Percentiles rank a stretch among this genome's conserved stretches.
phyloP scores from a whole-genome alignment of 1,140 invertebrate genomes.

The Conus betulinus region DNA sequence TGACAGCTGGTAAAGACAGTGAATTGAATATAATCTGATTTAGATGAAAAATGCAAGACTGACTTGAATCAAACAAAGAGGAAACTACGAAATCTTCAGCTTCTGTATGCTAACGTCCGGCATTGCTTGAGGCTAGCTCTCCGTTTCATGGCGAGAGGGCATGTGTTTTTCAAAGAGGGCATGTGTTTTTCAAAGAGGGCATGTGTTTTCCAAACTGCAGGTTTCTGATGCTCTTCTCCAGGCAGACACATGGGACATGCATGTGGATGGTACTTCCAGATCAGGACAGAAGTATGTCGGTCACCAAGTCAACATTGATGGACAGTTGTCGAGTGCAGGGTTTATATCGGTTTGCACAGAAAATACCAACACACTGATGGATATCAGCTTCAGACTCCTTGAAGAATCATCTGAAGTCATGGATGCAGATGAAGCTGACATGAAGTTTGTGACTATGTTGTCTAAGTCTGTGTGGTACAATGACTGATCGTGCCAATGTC shows the following conservation, averaged over 20 bases:
- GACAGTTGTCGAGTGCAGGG: not conserved
- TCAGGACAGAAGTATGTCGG: no score
- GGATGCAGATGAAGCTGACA: not conserved
- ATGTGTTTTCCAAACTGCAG: not conserved
- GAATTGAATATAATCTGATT: no score
- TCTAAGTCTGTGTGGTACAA: not conserved
- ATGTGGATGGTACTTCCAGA: no score
- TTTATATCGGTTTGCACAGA: not conserved
- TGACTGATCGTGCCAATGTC: constrained; percentile 7
- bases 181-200: not conserved
- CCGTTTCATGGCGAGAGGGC: not conserved
- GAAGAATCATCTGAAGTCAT: not conserved
- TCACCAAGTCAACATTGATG: not conserved
- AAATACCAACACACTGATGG: not conserved
- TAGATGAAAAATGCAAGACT: no score
- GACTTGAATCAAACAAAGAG: no score
- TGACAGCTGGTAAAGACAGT: no score
- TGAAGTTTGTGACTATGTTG: not conserved
- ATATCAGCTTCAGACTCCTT: constrained; percentile 2
- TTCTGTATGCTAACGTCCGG: no score
- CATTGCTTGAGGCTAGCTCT: no score
- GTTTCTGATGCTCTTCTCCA: not conserved
- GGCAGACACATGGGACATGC: not conserved
- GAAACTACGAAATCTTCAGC: no score
- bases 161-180: not conserved